These are phyloP conservation scores for Drosophila punjabiensis DNA, from an alignment of 1,140 invertebrate genomes.

Conservation along the genomic window DNA sequence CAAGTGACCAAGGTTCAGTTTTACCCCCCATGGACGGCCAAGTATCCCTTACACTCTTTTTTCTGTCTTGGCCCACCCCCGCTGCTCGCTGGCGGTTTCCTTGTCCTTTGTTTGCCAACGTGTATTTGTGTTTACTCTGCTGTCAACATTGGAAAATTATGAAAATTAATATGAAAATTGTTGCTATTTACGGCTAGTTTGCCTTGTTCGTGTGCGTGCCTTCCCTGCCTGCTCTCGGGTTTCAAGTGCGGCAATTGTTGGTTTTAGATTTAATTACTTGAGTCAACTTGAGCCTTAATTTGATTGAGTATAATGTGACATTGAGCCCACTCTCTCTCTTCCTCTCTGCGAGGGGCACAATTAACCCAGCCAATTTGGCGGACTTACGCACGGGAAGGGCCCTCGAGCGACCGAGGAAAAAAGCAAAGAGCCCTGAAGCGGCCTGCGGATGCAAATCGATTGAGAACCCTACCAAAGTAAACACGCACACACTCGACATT, in stretches of 20 bases:
- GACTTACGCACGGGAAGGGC: slow-evolving; percentile 16
- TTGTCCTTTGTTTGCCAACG: slow-evolving; percentile 59
- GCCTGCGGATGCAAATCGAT: slow-evolving; percentile 60
- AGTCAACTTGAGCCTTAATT: slow-evolving; percentile 76
- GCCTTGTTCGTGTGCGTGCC: slow-evolving; percentile 22
- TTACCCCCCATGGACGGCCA: slow-evolving; percentile 30
- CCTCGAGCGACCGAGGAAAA: slow-evolving; percentile 23
- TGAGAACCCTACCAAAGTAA: slow-evolving; percentile 12
- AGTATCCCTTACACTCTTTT: slow-evolving; percentile 71
- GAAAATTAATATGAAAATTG: slow-evolving; percentile 84
- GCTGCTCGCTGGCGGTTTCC: background rate
- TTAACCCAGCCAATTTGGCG: slow-evolving; percentile 37
- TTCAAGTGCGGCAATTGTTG: slow-evolving; percentile 69
- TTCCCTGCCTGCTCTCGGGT: slow-evolving; percentile 19
- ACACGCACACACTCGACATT: slow-evolving; percentile 52
- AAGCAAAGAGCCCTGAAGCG: slow-evolving; percentile 44
- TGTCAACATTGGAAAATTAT: slow-evolving; percentile 82
- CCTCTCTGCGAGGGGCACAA: slow-evolving; percentile 23
- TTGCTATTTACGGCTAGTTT: slow-evolving; percentile 71
- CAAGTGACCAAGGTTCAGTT: slow-evolving; percentile 57
- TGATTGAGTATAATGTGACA: slow-evolving; percentile 80
- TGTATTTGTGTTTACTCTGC: slow-evolving; percentile 76
- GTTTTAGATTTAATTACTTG: slow-evolving; percentile 83
- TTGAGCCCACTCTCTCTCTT: slow-evolving; percentile 26
- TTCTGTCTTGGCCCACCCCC: slow-evolving; percentile 7